These are phyloP conservation scores for Sinhomidia bicolor DNA, from an alignment of 2,888 invertebrate species.

Conservation along the genomic window DNA sequence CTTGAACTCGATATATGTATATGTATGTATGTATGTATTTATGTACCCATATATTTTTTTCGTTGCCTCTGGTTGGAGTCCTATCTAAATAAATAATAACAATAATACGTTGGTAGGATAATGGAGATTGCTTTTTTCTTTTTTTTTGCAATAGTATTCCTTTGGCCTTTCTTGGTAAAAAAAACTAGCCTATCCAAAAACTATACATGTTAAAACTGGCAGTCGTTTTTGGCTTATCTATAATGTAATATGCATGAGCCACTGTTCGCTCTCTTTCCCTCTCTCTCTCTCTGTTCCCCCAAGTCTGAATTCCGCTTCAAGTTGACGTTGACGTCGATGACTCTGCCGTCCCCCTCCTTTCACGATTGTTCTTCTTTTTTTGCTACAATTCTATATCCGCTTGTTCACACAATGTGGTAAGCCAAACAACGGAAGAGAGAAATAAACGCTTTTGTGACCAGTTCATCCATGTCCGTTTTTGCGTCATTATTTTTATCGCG, in stretches of 20 bases:
- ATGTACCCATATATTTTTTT: no score
- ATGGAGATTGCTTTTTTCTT: background rate
- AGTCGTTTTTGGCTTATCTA: conserved; percentile 3
- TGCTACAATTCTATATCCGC: background rate
- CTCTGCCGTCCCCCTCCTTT: conserved; percentile 36
- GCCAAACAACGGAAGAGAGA: background rate
- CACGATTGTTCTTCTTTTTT: conserved; percentile 32
- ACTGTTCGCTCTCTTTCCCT: no score
- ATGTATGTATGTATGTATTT: no score
- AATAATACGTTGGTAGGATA: background rate
- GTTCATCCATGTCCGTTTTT: conserved; percentile 2
- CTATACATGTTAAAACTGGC: background rate
- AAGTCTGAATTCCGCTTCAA: background rate
- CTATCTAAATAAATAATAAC: conserved; percentile 19
- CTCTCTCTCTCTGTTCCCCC: background rate
- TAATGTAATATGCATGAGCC: conserved; percentile 2
- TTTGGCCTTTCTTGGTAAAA: background rate
- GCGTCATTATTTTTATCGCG: conserved; percentile 9
- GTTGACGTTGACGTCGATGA: conserved; percentile 33
- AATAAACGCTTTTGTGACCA: conserved; percentile 5
- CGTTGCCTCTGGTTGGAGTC: no score
- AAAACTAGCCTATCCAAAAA: background rate
- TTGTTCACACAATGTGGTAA: conserved; percentile 3
- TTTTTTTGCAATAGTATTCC: background rate
- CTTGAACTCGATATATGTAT: no score